Percentiles rank a stretch among this genome's conserved stretches.
Evolutionary conservation across 2,888 invertebrate genomes (phyloP).

Genomic region (Troides oblongomaculatus): DNA sequence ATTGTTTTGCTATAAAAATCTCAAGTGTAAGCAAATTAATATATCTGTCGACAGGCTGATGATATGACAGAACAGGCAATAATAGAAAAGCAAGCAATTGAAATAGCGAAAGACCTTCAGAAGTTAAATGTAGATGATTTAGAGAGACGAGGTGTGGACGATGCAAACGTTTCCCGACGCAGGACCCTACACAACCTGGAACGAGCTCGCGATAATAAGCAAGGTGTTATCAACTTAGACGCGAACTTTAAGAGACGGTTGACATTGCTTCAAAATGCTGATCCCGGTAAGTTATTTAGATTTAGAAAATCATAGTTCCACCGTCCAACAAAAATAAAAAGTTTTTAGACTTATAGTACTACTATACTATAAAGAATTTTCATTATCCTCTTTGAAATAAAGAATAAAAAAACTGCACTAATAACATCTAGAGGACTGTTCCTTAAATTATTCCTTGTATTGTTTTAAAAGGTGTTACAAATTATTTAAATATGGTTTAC

Average conservation of each 20-base stretch:
- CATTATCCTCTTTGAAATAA: too few relatives aligned
- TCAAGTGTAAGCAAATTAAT: not conserved
- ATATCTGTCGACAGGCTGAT: constrained; percentile 79
- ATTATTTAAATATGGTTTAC: too few relatives aligned
- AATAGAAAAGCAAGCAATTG: constrained; percentile 92
- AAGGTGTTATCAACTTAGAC: constrained; percentile 93
- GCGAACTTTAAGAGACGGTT: constrained; percentile 96
- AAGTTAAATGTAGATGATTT: constrained; percentile 90
- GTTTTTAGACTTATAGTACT: too few relatives aligned
- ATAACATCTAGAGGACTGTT: too few relatives aligned
- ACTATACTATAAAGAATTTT: too few relatives aligned
- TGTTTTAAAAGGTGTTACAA: too few relatives aligned
- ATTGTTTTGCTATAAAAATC: not conserved
- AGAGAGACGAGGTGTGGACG: constrained; percentile 85
- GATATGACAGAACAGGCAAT: constrained; percentile 91
- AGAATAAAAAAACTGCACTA: too few relatives aligned
- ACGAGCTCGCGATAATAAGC: constrained; percentile 88
- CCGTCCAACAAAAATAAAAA: too few relatives aligned
- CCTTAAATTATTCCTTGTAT: too few relatives aligned
- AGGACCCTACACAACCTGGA: constrained; percentile 94
- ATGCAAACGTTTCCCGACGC: constrained; percentile 87
- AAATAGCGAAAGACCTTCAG: constrained; percentile 93
- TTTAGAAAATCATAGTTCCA: too few relatives aligned
- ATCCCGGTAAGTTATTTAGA: constrained; percentile 57
- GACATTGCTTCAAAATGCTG: constrained; percentile 87